Evolutionary conservation across 2,888 invertebrate genomes (phyloP).

Genomic region (Acanthococcus lagerstroemiae): DNA sequence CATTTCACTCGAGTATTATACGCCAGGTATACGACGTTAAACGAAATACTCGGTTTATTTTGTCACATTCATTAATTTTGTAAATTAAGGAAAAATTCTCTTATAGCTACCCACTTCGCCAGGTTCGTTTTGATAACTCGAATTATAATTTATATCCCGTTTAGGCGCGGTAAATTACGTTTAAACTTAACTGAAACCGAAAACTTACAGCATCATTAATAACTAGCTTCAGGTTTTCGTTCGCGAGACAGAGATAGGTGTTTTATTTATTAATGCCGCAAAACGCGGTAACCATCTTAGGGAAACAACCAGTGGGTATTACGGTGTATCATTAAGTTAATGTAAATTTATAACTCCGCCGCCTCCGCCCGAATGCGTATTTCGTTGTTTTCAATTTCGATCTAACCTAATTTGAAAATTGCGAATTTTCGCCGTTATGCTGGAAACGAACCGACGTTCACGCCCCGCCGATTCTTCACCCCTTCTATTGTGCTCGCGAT

Average conservation of each 20-base stretch:
- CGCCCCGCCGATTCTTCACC: too few species aligned
- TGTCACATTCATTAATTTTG: constrained; percentile 24
- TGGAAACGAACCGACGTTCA: too few species aligned
- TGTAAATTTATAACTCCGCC: constrained; percentile 24
- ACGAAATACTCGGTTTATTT: constrained; percentile 14
- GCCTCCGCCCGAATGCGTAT: neutral
- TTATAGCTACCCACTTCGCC: neutral
- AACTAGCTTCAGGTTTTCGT: constrained; percentile 21
- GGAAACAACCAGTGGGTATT: constrained; percentile 25
- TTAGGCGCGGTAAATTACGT: constrained; percentile 19
- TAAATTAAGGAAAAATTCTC: constrained; percentile 26
- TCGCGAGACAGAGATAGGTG: constrained; percentile 21
- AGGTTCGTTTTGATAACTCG: constrained; percentile 16
- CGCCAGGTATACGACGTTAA: too few species aligned
- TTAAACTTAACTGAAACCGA: constrained; percentile 23
- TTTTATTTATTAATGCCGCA: constrained; percentile 26
- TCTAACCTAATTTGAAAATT: constrained; percentile 23
- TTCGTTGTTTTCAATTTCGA: constrained; percentile 22
- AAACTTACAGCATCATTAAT: constrained; percentile 26
- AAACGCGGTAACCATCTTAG: constrained; percentile 27
- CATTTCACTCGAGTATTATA: too few species aligned
- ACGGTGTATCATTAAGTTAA: constrained; percentile 26
- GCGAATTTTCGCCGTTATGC: constrained; percentile 15
- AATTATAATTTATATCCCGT: constrained; percentile 26
- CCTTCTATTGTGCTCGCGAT: too few species aligned